Evolutionary conservation across 2,797 vertebrate genomes (phyloP).

Genomic region (Megaceryle alcyon): DNA sequence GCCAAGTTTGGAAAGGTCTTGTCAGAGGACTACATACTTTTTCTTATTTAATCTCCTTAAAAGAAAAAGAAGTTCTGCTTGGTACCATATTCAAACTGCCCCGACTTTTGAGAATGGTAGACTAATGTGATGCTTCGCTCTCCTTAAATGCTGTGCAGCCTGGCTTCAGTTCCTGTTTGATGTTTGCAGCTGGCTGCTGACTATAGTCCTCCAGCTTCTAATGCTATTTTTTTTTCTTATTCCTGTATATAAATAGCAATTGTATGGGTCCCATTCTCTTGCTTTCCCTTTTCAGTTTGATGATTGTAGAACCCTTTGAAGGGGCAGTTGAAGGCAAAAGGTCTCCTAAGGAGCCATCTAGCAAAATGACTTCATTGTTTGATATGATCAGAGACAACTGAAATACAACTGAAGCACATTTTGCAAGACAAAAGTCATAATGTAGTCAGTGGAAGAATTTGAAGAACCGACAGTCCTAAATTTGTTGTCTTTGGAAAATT

Average conservation of each 20-base stretch:
- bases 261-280: not conserved
- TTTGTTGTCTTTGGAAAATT: not conserved
- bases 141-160: not conserved
- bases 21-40: not conserved
- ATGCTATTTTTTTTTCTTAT: not conserved
- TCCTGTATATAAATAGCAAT: not conserved
- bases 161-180: not conserved
- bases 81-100: not conserved
- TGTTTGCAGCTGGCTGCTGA: not conserved
- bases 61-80: not conserved
- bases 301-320: not conserved
- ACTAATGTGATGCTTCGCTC: not conserved
- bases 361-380: not conserved
- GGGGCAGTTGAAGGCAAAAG: not conserved
- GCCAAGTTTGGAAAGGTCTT: not conserved
- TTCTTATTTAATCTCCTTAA: not conserved
- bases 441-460: not conserved
- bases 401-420: not conserved
- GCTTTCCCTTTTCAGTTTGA: not conserved
- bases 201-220: not conserved
- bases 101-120: not conserved
- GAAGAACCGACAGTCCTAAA: not conserved
- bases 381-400: not conserved
- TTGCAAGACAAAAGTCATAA: not conserved
- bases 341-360: not conserved